Percentiles rank a stretch among this genome's conserved stretches.
Conservation (phyloP, 2,888 invertebrate genomes). For the Nysson spinosus region DNA sequence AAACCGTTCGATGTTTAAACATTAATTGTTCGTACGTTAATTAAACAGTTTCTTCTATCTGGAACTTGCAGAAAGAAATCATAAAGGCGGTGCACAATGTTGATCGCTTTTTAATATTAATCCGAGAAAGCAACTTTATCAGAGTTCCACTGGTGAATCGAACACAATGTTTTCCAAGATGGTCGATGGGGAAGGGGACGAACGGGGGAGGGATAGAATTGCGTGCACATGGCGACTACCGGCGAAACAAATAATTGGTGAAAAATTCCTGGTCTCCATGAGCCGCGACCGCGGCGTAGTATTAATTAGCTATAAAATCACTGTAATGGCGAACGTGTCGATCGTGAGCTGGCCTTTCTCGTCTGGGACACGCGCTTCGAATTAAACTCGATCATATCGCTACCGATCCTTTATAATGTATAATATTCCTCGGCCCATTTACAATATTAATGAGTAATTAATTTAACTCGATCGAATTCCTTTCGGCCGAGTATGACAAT, state of each 20-base stretch:
- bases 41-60: too few species aligned
- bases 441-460: too few species aligned
- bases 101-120: slow-evolving; percentile 30
- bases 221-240: slow-evolving; percentile 25
- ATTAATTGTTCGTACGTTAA: too few species aligned
- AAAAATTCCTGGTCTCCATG: slow-evolving; percentile 68
- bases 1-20: too few species aligned
- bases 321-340: slow-evolving; percentile 54
- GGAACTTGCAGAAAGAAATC: too few species aligned
- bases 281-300: slow-evolving; percentile 65
- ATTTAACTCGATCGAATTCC: too few species aligned
- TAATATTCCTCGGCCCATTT: too few species aligned
- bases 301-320: slow-evolving; percentile 70
- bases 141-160: too few species aligned
- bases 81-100: slow-evolving; percentile 4
- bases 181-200: too few species aligned
- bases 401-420: too few species aligned
- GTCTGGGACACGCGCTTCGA: slow-evolving; percentile 19
- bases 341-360: slow-evolving; percentile 40
- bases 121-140: slow-evolving; percentile 24
- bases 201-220: too few species aligned
- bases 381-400: slow-evolving; percentile 11
- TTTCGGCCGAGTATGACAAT: too few species aligned
- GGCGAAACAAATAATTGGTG: slow-evolving; percentile 67
- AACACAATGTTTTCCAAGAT: slow-evolving; percentile 11